A percentile compares a stretch with the other conserved stretches of the same genome.
These are phyloP conservation scores for Acrossocheilus fasciatus DNA, from an alignment of 2,797 vertebrate species.

Conservation along the genomic window DNA sequence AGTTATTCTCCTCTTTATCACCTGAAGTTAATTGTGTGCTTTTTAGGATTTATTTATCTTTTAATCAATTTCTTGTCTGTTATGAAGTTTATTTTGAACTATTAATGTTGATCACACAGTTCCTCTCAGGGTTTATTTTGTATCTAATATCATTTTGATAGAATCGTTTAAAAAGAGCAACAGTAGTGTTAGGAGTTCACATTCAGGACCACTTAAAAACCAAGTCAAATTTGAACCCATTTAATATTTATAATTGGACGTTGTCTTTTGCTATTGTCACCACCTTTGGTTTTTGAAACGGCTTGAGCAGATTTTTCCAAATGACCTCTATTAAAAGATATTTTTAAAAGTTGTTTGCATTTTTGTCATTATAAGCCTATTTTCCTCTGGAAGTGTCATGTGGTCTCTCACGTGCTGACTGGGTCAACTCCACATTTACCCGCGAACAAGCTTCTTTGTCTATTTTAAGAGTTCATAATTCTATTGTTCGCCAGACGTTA, in stretches of 20 bases:
- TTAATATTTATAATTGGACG: slow-evolving; percentile 57
- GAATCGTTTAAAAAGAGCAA: slow-evolving; percentile 45
- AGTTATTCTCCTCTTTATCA: slow-evolving; percentile 37
- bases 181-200: slow-evolving; percentile 46
- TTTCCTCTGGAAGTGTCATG: background rate
- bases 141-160: slow-evolving; percentile 62
- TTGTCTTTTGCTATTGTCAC: slow-evolving; percentile 57
- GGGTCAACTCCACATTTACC: background rate
- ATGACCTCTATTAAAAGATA: slow-evolving; percentile 72
- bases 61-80: slow-evolving; percentile 42
- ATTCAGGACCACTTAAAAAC: slow-evolving; percentile 54
- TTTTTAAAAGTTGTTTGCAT: slow-evolving; percentile 67
- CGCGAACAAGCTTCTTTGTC: slow-evolving; percentile 13
- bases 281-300: slow-evolving; percentile 61
- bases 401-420: background rate
- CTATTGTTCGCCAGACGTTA: slow-evolving; percentile 4
- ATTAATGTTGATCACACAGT: slow-evolving; percentile 59
- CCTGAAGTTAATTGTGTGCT: slow-evolving; percentile 29
- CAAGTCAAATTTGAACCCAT: slow-evolving; percentile 58
- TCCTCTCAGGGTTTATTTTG: slow-evolving; percentile 70
- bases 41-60: slow-evolving; percentile 35
- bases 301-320: slow-evolving; percentile 67
- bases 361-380: background rate
- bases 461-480: background rate
- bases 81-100: slow-evolving; percentile 52